These are phyloP conservation scores for Rhincodon typus DNA, from an alignment of 2,797 vertebrate genomes.

Conservation along the genomic window DNA sequence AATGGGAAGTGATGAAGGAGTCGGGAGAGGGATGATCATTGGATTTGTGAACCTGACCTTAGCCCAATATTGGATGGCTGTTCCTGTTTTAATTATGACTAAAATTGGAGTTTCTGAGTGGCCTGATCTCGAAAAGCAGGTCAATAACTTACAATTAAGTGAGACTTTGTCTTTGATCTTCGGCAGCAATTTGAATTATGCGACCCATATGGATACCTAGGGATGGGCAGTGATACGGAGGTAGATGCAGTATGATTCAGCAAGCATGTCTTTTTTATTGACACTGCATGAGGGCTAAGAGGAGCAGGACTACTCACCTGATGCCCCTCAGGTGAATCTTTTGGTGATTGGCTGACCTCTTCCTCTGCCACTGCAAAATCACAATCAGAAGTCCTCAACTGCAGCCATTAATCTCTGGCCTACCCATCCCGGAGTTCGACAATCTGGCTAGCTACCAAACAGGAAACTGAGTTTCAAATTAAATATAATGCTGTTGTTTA, in stretches of 20 bases:
- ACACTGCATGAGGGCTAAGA: no score
- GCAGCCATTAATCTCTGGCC: no score
- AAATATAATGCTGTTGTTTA: no score
- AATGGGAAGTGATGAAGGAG: neutral
- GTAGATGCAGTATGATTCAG: no score
- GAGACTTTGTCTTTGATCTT: neutral
- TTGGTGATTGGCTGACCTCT: neutral
- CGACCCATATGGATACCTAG: neutral
- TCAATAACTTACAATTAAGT: neutral
- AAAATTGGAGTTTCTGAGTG: neutral
- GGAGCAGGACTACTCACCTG: no score
- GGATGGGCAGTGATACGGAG: no score
- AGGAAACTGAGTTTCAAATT: no score
- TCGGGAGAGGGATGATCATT: neutral
- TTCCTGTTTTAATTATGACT: neutral
- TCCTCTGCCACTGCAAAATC: neutral
- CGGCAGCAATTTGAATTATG: neutral
- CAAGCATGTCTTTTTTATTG: no score
- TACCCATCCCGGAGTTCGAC: no score
- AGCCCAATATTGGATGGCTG: neutral
- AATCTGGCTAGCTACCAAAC: no score
- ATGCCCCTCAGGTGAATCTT: neutral
- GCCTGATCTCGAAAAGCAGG: neutral
- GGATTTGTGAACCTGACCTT: neutral
- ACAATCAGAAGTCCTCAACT: no score